Conservation (phyloP, 2,797 vertebrate species). For the Sebastes steindachneri region DNA sequence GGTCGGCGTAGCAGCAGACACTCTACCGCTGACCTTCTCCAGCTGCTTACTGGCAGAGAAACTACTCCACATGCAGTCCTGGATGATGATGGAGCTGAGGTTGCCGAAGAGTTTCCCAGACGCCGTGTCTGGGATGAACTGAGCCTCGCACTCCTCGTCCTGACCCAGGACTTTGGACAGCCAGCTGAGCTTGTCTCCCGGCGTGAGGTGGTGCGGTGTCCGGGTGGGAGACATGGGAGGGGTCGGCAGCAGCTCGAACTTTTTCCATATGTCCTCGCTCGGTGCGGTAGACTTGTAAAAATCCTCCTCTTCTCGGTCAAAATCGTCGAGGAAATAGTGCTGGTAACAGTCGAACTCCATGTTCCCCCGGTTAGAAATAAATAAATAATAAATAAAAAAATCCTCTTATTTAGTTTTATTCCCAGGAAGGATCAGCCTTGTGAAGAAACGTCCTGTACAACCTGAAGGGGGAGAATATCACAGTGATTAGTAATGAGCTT, state of each 20-base stretch:
- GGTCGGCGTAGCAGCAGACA: constrained; percentile 63
- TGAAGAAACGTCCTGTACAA: constrained; percentile 38
- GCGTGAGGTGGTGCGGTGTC: constrained; percentile 65
- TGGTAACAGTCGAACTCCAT: constrained; percentile 92
- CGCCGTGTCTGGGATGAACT: constrained; percentile 77
- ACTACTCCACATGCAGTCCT: constrained; percentile 99
- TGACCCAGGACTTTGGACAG: constrained; percentile 78
- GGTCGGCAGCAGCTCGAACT: constrained; percentile 95
- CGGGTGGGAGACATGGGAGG: constrained; percentile 90
- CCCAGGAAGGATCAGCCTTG: constrained; percentile 45
- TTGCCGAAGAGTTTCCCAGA: constrained; percentile 85
- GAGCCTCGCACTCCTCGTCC: constrained; percentile 85
- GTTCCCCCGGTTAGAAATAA: constrained; percentile 25
- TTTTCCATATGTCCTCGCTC: constrained; percentile 99
- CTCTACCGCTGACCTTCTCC: constrained; percentile 89
- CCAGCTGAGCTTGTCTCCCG: constrained; percentile 83
- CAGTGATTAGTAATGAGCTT: constrained; percentile 24
- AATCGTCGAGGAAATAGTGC: constrained; percentile 91
- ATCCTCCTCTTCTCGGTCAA: constrained; percentile 90
- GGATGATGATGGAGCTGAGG: constrained; percentile 92
- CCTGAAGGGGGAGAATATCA: constrained; percentile 39
- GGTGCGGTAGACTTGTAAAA: constrained; percentile 94
- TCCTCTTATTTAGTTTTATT: constrained; percentile 51
- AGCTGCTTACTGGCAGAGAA: constrained; percentile 91
- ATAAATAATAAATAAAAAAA: constrained; percentile 16